Percentiles rank a stretch among this genome's conserved stretches.
Conservation (phyloP, 2,113 vertebrate species). For the Octodon degus region DNA sequence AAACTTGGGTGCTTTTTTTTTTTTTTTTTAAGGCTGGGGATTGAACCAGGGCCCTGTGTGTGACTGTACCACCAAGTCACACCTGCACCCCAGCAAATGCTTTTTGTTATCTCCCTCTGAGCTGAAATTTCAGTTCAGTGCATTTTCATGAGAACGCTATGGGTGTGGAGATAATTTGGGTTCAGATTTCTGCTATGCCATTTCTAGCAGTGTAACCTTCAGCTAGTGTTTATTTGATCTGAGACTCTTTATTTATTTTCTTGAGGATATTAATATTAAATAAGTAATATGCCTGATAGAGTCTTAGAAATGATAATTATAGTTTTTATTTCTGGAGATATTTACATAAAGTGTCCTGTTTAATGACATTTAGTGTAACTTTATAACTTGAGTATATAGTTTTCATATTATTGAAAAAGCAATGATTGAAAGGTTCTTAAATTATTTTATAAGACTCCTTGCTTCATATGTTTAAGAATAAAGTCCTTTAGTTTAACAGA, state of each 20-base stretch:
- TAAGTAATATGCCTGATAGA: neutral
- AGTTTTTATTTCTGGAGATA: conserved; percentile 13
- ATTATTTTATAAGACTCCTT: conserved; percentile 43
- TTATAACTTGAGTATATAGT: conserved; percentile 26
- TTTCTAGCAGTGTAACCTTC: conserved; percentile 5
- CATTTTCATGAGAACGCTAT: neutral
- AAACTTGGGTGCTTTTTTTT: neutral
- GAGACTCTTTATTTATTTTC: conserved; percentile 17
- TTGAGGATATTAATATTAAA: neutral
- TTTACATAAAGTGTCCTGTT: conserved; percentile 9
- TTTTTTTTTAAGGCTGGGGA: neutral
- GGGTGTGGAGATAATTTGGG: neutral
- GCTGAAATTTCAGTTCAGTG: conserved; percentile 50
- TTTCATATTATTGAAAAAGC: conserved; percentile 48
- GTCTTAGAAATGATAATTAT: conserved; percentile 51
- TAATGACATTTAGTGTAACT: conserved; percentile 35
- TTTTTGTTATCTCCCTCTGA: conserved; percentile 50
- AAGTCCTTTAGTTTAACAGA: conserved; percentile 25
- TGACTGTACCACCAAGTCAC: neutral
- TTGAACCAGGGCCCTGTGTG: neutral
- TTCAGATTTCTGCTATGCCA: neutral
- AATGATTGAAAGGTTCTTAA: neutral
- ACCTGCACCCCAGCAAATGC: neutral
- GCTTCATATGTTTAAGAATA: neutral
- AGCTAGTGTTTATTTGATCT: conserved; percentile 21